Evolutionary conservation across 2,888 invertebrate genomes (phyloP).

Genomic region (Hedychridium roseum): DNA sequence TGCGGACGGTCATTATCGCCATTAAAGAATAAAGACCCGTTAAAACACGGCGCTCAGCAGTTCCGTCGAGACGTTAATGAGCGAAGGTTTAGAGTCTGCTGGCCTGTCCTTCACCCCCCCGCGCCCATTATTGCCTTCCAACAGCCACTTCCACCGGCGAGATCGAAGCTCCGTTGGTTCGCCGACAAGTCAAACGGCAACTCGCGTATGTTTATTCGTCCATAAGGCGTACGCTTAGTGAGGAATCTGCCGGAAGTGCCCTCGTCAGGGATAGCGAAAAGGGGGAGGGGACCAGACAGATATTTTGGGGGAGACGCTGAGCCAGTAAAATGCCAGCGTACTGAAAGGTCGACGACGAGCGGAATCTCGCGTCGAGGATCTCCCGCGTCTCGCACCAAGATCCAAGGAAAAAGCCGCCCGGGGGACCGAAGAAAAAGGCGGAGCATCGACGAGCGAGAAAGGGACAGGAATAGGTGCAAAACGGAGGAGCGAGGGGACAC

Average conservation of each 20-base stretch:
- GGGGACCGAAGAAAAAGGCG: not conserved
- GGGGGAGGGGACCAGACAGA: not conserved
- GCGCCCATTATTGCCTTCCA: not conserved
- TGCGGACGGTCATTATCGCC: slow-evolving; percentile 10
- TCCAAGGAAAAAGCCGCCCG: not conserved
- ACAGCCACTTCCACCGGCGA: not conserved
- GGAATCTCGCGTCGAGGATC: no score
- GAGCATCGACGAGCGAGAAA: not conserved
- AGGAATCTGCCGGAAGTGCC: not conserved
- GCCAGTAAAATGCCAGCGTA: no score
- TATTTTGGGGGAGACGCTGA: not conserved
- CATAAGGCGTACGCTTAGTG: slow-evolving; percentile 22
- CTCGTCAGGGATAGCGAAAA: not conserved
- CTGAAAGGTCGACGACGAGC: no score
- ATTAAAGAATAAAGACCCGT: slow-evolving; percentile 29
- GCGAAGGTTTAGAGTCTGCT: no score
- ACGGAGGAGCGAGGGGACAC: not conserved
- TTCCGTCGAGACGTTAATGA: slow-evolving; percentile 24
- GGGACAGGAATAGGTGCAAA: not conserved
- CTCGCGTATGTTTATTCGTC: slow-evolving; percentile 33
- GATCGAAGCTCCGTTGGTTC: slow-evolving; percentile 35
- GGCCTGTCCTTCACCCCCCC: no score
- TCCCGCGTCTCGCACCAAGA: no score
- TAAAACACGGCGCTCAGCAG: slow-evolving; percentile 19
- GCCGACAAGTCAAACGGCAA: slow-evolving; percentile 40